Conservation (phyloP, 1,140 invertebrate genomes). For the Drosophila mauritiana region DNA sequence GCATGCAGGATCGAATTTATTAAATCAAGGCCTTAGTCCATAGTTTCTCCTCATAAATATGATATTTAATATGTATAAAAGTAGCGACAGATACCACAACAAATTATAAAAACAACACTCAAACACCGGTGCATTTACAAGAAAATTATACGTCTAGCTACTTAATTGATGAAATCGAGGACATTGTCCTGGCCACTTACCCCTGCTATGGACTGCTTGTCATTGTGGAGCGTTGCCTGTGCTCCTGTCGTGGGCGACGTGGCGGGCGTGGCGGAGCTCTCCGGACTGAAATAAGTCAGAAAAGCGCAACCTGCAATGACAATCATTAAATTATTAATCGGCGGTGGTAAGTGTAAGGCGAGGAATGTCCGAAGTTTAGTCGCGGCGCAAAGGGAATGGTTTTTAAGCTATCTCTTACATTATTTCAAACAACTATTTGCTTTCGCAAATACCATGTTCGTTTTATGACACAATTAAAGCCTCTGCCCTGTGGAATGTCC, state of each 20-base stretch:
- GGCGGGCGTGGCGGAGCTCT: slow-evolving; percentile 93
- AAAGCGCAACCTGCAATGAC: slow-evolving; percentile 94
- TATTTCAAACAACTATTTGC: slow-evolving; percentile 4
- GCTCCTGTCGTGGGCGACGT: slow-evolving; percentile 67
- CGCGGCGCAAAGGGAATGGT: neutral
- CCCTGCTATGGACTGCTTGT: slow-evolving; percentile 98
- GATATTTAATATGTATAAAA: neutral
- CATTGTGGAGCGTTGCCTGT: slow-evolving; percentile 90
- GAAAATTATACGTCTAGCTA: slow-evolving; percentile 20
- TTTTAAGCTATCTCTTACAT: neutral
- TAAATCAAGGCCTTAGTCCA: neutral
- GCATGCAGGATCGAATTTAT: slow-evolving; percentile 37
- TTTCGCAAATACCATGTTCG: slow-evolving; percentile 20
- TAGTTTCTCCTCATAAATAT: neutral
- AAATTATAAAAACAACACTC: slow-evolving; percentile 20
- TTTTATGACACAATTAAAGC: slow-evolving; percentile 58
- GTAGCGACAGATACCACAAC: slow-evolving; percentile 1
- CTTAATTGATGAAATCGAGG: slow-evolving; percentile 1
- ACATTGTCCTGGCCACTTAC: slow-evolving; percentile 88
- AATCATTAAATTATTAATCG: slow-evolving; percentile 4
- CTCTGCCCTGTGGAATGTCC: slow-evolving; percentile 7
- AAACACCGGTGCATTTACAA: slow-evolving; percentile 14
- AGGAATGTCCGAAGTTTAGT: neutral
- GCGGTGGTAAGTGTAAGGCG: neutral
- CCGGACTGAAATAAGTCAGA: slow-evolving; percentile 97